Evolutionary conservation across 2,888 invertebrate species (phyloP), one percentile per base, ranked within the genome.

Genomic region (Masnerella sp.): DNA sequence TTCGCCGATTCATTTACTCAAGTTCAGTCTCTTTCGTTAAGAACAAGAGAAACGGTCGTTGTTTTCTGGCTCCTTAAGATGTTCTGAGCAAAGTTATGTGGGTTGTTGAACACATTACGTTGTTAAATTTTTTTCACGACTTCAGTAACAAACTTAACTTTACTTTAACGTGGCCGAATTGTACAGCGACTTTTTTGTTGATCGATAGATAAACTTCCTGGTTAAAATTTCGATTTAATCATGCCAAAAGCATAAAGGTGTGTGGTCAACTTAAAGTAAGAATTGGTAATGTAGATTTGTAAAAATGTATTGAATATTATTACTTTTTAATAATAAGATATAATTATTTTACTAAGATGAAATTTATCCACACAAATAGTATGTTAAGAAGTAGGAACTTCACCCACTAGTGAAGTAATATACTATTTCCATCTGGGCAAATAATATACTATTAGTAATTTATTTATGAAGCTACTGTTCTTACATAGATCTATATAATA

Each of bases 181-280:
- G 54, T 52, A 34, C 17, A 18, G 14, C 15, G 11, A 30, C 17
- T 30, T 30, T 40, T 47, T 45, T 34, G 22, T 45, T 52, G 17
- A 25, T 32, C 28, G 12, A 52, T 25, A 51, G 51, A 12, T 51
- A 11, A 58, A 51, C 15, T 67, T 69, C 61, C 69, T 69, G 69
- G 69, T 69, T 69, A 69, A 69, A 69, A 69, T 69, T 69, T 69
- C 61, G 15, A 43, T 7, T 18, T 18, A n/a, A 25, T 15, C 12
- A 61, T 9, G 36, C 20, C 42, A 45, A 11, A 49, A 28, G 18
- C 2, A 47, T 38, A n/a, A 49, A 42, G 15, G 12, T 7, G 0
- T 2, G 3, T 25, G 14, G 11, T 1, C 1, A 67, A 67, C 28
- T 14, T 51, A 42, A 61, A 62, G 0, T 12, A 45, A 58, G 14